Base-by-base conservation (phyloP, 2,888 invertebrate species). In the Cosmia trapezina region DNA sequence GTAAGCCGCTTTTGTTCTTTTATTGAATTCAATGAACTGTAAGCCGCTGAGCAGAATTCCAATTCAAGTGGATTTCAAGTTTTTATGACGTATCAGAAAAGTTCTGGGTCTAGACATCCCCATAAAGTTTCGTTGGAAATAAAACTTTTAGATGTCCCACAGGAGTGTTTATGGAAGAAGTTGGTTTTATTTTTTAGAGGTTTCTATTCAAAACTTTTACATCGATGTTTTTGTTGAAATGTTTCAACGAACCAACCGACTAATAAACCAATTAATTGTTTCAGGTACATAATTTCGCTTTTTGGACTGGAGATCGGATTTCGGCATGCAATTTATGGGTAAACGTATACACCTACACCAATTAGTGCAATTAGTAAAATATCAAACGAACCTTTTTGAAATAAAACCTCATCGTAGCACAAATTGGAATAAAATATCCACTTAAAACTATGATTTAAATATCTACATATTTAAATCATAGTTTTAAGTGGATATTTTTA, bases 41-140 rank as follows among this genome's bases (percentile, higher is more conserved):
- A 70, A 59, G 56, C 67, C 49, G 22, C 69, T 51, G 69, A 70
- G 69, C 37, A 47, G 66, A 71, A 78, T 78, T 69, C 45, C 70
- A 71, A 80, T 83, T 70, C 54, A 72, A 71, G 49, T 22, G 56
- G 63, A 72, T 73, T 79, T 83, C 43, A 77, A 71, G 69, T 83
- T 82, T 78, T 81, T 84, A 74, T 81, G 71, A 72, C 62, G 70
- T 72, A 83, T 80, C 66, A 59, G 33, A 67, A 64, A 81, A 80
- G 65, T 83, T 68, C 45, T 53, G 59, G 45, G 75, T 81, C 71
- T 83, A 80, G 69, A 74, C 68, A 43, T 60, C 65, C 64, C 43
- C 64, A 79, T 80, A 73, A 67, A 64, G 49, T 43, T 57, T 61
- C 33, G 19, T 69, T 63, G 17, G n/a, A 49, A 47, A 73, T 73